These are phyloP conservation scores for Hirundichthys speculiger DNA, from an alignment of 2,113 vertebrate species.

Conservation along the genomic window DNA sequence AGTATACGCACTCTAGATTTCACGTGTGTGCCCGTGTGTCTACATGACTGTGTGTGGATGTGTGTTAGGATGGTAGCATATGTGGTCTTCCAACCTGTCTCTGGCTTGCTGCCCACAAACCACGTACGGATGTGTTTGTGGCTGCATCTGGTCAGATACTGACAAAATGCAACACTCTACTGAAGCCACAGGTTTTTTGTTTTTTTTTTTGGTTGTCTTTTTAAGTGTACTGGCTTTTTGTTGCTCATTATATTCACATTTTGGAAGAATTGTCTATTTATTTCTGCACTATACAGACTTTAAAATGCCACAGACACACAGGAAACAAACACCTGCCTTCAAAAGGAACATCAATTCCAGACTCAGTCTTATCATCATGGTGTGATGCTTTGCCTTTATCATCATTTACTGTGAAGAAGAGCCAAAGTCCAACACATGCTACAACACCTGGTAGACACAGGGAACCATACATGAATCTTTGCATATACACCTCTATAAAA, in stretches of 20 bases:
- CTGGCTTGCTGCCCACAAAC: conserved; percentile 44
- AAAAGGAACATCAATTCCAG: conserved; percentile 14
- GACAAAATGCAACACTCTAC: conserved; percentile 30
- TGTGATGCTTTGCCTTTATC: conserved; percentile 3
- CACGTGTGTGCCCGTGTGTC: conserved; percentile 39
- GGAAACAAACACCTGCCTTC: neutral
- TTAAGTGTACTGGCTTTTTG: conserved; percentile 14
- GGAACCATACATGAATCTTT: conserved; percentile 1
- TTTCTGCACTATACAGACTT: conserved; percentile 20
- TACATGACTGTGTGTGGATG: conserved; percentile 22
- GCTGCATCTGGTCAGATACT: conserved; percentile 28
- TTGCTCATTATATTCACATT: neutral
- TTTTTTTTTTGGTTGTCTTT: too few species aligned
- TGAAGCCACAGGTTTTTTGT: conserved; percentile 26
- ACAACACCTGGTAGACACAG: neutral
- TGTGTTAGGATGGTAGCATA: conserved; percentile 43
- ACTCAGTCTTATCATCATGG: neutral
- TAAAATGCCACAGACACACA: neutral
- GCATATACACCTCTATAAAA: neutral
- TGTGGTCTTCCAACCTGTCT: conserved; percentile 59
- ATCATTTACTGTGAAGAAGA: conserved; percentile 12
- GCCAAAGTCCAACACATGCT: neutral
- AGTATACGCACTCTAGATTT: conserved; percentile 49
- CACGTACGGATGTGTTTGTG: conserved; percentile 28
- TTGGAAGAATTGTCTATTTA: conserved; percentile 13